Conservation (phyloP, 2,113 vertebrate genomes). For the Chaetops frenatus region DNA sequence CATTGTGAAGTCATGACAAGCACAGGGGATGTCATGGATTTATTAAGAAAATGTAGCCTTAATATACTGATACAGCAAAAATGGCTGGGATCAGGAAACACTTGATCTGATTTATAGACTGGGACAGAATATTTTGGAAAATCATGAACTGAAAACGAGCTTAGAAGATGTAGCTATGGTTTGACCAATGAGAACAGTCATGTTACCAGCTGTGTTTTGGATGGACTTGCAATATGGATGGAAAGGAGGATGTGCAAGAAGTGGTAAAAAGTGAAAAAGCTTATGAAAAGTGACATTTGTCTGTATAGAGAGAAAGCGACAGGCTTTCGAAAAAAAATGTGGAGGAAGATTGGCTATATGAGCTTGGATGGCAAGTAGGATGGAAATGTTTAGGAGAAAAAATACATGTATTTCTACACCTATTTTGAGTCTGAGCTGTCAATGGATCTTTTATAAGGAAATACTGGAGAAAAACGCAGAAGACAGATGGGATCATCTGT, state of each 20-base stretch:
- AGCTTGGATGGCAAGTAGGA: constrained; percentile 18
- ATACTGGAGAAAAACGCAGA: neutral
- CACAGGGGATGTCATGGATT: neutral
- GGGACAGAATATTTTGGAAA: neutral
- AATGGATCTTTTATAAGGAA: neutral
- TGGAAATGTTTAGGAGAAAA: constrained; percentile 1
- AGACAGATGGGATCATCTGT: neutral
- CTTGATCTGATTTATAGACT: neutral
- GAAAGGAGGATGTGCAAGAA: neutral
- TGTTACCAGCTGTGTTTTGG: neutral
- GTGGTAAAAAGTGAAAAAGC: neutral
- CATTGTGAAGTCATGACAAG: neutral
- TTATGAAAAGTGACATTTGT: neutral
- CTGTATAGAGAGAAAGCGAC: neutral
- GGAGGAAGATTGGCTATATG: constrained; percentile 24
- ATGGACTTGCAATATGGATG: neutral
- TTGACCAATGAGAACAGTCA: neutral
- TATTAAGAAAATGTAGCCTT: neutral
- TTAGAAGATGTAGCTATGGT: neutral
- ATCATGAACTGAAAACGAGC: neutral
- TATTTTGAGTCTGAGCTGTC: neutral
- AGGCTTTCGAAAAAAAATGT: constrained; percentile 10
- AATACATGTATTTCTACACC: neutral
- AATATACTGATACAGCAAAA: neutral
- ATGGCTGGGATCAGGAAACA: neutral